Base-by-base conservation (phyloP, 2,888 invertebrate species). In the Megamerina dolium region DNA sequence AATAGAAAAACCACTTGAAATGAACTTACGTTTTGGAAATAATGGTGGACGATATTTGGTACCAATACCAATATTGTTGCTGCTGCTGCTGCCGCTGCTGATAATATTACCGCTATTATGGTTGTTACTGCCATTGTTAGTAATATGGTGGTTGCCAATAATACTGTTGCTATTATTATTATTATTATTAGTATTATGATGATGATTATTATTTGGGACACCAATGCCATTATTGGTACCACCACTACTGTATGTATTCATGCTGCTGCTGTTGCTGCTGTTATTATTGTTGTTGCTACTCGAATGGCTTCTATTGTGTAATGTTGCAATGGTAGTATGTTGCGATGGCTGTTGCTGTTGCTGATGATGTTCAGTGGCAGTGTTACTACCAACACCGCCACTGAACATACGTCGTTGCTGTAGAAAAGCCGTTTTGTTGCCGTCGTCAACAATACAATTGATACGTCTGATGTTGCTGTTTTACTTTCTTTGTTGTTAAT, bases 1-100 rank as follows among this genome's bases (percentile, higher is more conserved):
- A n/a, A n/a, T n/a, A 23, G 10, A 23, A 23, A 10, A 23, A 23
- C 8, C 23, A 23, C 23, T 23, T 10, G 10, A 8, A 23, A 12
- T 19, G 18, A 29, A 60, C 60, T 60, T 51, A 60, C 60, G 64
- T 54, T 60, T 60, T 14, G 64, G 64, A 48, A 54, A 63, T 39
- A 61, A 41, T 31, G 63, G 49, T 32, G 64, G 64, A 3, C 64
- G 58, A 43, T 50, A 48, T 41, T 44, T 60, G 13, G 34, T 37
- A 19, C 55, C 5, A 27, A 20, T 27, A n/a, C 14, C 39, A n/a
- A 33, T 36, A 9, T 41, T 45, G 23, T 34, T 43, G 42, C 40
- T 32, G 38, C 36, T 36, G 16, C 38, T 39, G 26, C 13, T 29
- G 27, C 21, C 27, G 13, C 14, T 40, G 19, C 23, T 39, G 19